These are phyloP conservation scores for Achroia grisella DNA, from an alignment of 1,140 invertebrate genomes.

Conservation along the genomic window DNA sequence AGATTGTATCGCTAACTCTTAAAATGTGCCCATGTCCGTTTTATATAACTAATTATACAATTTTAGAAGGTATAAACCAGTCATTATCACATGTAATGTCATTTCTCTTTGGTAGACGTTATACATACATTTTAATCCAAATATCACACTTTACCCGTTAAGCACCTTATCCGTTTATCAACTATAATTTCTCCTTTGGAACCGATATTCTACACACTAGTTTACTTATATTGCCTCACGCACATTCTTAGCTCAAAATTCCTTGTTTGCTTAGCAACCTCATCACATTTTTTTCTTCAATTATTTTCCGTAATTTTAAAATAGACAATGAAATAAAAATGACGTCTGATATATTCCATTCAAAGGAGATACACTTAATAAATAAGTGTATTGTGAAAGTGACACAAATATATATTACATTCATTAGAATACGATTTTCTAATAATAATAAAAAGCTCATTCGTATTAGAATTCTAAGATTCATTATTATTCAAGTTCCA, in stretches of 20 bases:
- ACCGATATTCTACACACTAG: conserved; percentile 9
- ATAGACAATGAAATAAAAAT: too few relatives aligned
- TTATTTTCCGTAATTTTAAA: too few relatives aligned
- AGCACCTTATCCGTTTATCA: conserved; percentile 16
- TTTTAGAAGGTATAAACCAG: background rate
- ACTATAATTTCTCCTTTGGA: conserved; percentile 12
- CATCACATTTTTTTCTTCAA: background rate
- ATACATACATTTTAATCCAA: conserved; percentile 23
- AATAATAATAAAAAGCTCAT: too few relatives aligned
- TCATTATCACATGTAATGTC: conserved; percentile 6
- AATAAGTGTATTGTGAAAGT: too few relatives aligned
- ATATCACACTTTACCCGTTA: conserved; percentile 30
- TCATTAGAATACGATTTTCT: too few relatives aligned
- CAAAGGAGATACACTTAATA: too few relatives aligned
- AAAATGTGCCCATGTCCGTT: too few relatives aligned
- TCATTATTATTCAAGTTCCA: too few relatives aligned
- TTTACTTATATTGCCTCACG: conserved; percentile 2
- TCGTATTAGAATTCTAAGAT: too few relatives aligned
- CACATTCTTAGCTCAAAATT: conserved; percentile 10
- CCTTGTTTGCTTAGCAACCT: conserved; percentile 18
- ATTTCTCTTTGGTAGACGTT: conserved; percentile 24
- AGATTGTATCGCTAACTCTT: too few relatives aligned
- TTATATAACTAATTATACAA: background rate
- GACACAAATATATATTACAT: too few relatives aligned
- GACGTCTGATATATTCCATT: too few relatives aligned